Evolutionary conservation across 2,888 invertebrate species (phyloP).

Genomic region (Craniophora ligustri): DNA sequence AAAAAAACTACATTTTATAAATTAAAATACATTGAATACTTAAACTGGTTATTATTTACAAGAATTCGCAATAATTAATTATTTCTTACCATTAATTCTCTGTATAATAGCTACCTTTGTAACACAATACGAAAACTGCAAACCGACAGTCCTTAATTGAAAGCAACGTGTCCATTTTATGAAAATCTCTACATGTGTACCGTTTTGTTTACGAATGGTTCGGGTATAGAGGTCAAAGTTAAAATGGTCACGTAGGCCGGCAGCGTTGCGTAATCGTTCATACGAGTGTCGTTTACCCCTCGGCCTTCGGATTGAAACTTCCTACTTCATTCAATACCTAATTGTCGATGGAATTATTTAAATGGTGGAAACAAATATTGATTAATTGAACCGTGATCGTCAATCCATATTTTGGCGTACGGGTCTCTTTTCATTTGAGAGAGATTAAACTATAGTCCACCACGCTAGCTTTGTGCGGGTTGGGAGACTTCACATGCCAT

Average conservation of each 20-base stretch:
- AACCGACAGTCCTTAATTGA: constrained; percentile 39
- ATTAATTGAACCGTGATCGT: too few species aligned
- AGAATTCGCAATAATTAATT: constrained; percentile 3
- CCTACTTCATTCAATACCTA: constrained; percentile 68
- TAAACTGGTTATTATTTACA: constrained; percentile 11
- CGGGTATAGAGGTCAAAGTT: constrained; percentile 61
- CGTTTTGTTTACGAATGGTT: constrained; percentile 46
- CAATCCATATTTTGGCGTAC: too few species aligned
- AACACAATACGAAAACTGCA: constrained; percentile 42
- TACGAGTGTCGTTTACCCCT: constrained; percentile 81
- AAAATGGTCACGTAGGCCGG: constrained; percentile 65
- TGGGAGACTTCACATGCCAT: too few species aligned
- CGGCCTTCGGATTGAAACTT: constrained; percentile 76
- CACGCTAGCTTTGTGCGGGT: too few species aligned
- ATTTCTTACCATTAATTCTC: constrained; percentile 15
- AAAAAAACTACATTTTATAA: too few species aligned
- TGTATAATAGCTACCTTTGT: constrained; percentile 33
- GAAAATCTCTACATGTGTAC: constrained; percentile 38
- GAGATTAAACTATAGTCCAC: too few species aligned
- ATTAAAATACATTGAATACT: background rate
- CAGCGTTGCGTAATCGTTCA: constrained; percentile 74
- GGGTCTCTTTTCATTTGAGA: too few species aligned
- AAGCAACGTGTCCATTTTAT: constrained; percentile 46
- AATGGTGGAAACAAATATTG: constrained; percentile 12
- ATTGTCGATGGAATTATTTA: constrained; percentile 19